A percentile compares a stretch with the other conserved stretches of the same genome.
phyloP scores from a whole-genome alignment of 2,113 vertebrate genomes.

The Takifugu flavidus region DNA sequence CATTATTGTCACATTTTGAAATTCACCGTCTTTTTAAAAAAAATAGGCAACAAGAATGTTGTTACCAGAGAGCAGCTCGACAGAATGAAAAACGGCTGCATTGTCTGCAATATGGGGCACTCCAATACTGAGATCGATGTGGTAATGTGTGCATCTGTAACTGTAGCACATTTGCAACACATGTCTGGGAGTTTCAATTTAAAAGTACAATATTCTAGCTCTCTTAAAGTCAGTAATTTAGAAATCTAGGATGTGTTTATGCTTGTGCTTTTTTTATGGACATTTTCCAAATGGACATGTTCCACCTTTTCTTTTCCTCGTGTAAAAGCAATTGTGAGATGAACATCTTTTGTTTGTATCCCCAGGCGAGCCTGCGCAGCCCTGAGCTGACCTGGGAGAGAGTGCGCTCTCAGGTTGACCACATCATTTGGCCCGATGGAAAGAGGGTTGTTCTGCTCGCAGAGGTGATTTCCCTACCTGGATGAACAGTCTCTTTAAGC shows the following conservation, averaged over 20 bases:
- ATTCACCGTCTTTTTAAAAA: conserved; percentile 12
- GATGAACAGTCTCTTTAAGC: neutral
- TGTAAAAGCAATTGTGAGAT: neutral
- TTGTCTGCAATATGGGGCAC: conserved; percentile 99
- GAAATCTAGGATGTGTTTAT: no score
- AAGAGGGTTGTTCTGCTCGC: conserved; percentile 94
- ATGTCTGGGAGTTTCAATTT: neutral
- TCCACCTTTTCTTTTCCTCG: no score
- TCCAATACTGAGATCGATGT: conserved; percentile 99
- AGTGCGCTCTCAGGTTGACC: conserved; percentile 96
- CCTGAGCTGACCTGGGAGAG: conserved; percentile 98
- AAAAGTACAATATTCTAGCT: neutral
- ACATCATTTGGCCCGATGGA: conserved; percentile 97
- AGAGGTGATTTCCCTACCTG: conserved; percentile 75
- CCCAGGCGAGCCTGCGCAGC: conserved; percentile 91
- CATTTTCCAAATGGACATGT: no score
- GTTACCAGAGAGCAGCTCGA: conserved; percentile 95
- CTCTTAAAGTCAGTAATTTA: no score
- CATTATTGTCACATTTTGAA: neutral
- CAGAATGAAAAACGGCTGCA: conserved; percentile 97
- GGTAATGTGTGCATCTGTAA: conserved; percentile 71
- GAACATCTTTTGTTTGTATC: conserved; percentile 20
- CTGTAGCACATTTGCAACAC: neutral
- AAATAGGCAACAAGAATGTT: conserved; percentile 94
- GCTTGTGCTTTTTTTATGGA: no score